Conservation (phyloP, 2,888 invertebrate species). For the Magallana nippona region DNA sequence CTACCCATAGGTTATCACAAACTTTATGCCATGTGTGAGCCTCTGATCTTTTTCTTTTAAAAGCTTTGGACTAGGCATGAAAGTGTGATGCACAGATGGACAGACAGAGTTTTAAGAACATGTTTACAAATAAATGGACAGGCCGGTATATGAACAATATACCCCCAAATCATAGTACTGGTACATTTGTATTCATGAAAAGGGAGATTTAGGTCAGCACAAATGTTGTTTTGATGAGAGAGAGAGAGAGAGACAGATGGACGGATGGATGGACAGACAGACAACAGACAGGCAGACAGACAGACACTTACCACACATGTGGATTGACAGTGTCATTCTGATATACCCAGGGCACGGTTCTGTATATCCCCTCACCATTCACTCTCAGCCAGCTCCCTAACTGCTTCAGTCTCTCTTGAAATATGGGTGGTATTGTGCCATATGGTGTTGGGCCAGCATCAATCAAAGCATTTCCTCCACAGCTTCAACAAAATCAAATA, state of each 20-base stretch:
- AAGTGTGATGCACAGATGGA: no score
- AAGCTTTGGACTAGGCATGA: no score
- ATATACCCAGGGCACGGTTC: constrained; percentile 87
- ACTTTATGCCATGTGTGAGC: no score
- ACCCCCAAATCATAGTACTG: no score
- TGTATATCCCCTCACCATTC: constrained; percentile 93
- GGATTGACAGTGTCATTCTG: constrained; percentile 85
- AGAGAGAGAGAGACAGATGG: not conserved
- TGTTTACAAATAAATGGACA: no score
- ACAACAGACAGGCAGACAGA: not conserved
- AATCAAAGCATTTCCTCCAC: constrained; percentile 87
- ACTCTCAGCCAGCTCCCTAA: constrained; percentile 90
- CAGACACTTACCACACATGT: constrained; percentile 37
- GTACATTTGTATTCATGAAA: no score
- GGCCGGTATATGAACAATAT: no score
- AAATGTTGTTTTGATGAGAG: not conserved
- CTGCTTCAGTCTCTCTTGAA: constrained; percentile 89
- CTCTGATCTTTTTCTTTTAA: no score
- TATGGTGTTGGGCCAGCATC: constrained; percentile 94
- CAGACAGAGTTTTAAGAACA: no score
- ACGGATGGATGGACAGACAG: not conserved
- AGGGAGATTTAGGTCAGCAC: no score
- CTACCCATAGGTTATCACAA: no score
- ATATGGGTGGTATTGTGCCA: constrained; percentile 91
- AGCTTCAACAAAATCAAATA: constrained; percentile 65